Evolutionary conservation across 92 coral and sea anemone species (phyloP).

Genomic region (Porites rus): DNA sequence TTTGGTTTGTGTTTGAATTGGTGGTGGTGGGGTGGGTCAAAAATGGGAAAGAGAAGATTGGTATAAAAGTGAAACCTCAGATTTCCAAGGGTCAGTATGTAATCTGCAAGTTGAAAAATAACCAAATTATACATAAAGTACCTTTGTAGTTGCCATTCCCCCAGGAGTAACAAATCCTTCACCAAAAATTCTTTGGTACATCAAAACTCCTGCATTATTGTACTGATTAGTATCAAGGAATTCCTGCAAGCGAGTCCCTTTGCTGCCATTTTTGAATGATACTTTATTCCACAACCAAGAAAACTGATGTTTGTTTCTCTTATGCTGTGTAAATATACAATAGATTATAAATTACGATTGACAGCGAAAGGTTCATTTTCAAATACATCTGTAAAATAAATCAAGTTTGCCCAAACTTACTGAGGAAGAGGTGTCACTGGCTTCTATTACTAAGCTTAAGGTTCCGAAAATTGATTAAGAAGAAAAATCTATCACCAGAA

Average conservation of each 20-base stretch:
- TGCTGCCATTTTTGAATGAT: constrained; percentile 15
- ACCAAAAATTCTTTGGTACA: constrained; percentile 91
- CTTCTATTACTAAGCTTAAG: no score
- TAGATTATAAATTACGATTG: no score
- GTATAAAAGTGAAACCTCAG: no score
- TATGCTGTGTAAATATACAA: constrained; percentile 52
- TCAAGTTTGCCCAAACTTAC: no score
- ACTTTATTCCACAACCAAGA: constrained; percentile 81
- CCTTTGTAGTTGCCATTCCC: constrained; percentile 93
- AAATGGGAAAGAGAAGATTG: no score
- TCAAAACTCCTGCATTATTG: constrained; percentile 73
- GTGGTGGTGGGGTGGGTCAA: no score
- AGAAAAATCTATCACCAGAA: no score
- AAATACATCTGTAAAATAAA: no score
- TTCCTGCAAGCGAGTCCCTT: constrained; percentile 60
- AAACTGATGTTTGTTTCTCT: constrained; percentile 80
- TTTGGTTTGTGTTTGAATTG: no score
- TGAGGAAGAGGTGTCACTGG: no score
- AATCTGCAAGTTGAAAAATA: neutral
- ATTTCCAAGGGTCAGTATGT: neutral
- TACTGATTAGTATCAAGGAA: constrained; percentile 95
- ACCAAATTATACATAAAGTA: neutral
- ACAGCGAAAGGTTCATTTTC: no score
- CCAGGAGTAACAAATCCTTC: constrained; percentile 96
- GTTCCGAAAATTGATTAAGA: no score